Evolutionary conservation across 2,113 vertebrate species (phyloP).

Genomic region (Gasterosteus aculeatus): DNA sequence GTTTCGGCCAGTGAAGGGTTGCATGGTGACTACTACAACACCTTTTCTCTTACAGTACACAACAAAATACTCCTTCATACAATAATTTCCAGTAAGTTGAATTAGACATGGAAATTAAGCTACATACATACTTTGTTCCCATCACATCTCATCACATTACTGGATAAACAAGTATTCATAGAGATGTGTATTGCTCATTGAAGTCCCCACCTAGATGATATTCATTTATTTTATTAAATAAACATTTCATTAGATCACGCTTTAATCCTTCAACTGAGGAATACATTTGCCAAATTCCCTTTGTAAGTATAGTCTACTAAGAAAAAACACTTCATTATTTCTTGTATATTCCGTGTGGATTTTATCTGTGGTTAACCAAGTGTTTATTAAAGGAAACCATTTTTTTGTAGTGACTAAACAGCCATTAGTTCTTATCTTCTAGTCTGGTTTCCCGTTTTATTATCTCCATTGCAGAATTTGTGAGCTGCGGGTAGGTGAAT

Average conservation of each 20-base stretch:
- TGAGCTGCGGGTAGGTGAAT: slow-evolving; percentile 24
- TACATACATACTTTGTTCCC: neutral
- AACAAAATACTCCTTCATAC: neutral
- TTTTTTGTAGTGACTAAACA: slow-evolving; percentile 8
- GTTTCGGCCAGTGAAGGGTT: neutral
- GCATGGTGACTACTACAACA: neutral
- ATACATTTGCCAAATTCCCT: neutral
- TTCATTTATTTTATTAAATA: neutral
- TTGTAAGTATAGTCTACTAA: neutral
- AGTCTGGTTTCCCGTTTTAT: neutral
- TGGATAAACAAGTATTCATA: neutral
- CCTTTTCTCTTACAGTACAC: neutral
- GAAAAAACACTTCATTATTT: neutral
- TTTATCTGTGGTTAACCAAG: neutral
- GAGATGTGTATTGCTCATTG: neutral
- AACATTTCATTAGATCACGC: neutral
- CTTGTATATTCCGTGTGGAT: neutral
- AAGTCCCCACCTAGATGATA: neutral
- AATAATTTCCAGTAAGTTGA: neutral
- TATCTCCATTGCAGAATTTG: neutral
- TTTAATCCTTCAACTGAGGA: neutral
- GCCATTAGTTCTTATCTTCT: neutral
- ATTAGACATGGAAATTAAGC: neutral
- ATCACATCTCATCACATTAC: neutral
- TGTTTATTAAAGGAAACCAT: too few species aligned